Conservation (phyloP, 2,113 vertebrate genomes). For the Tachuris rubrigastra region DNA sequence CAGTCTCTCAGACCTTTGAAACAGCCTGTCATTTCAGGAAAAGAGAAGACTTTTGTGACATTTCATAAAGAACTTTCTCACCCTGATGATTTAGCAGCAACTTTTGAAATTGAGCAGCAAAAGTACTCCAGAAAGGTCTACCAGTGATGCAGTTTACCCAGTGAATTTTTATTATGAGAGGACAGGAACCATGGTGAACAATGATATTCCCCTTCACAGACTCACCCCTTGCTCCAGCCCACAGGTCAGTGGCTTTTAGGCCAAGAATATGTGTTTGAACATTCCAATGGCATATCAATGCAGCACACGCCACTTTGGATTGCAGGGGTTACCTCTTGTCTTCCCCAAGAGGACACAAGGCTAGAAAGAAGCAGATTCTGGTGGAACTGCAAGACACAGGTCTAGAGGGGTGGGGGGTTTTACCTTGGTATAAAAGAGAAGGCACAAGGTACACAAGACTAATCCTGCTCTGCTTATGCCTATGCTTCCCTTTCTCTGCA, state of each 20-base stretch:
- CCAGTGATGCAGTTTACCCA: not conserved
- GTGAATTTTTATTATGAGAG: not conserved
- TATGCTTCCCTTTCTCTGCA: not conserved
- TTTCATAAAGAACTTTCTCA: not conserved
- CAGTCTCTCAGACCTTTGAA: not conserved
- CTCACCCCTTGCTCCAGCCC: accelerated
- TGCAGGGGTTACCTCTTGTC: not conserved
- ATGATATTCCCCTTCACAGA: not conserved
- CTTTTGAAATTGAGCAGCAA: not conserved
- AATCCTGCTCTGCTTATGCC: not conserved
- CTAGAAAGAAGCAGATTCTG: not conserved
- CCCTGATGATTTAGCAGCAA: not conserved
- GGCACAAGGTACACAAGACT: not conserved
- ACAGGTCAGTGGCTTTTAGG: not conserved
- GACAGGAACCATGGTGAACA: not conserved
- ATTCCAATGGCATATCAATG: not conserved
- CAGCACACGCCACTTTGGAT: not conserved
- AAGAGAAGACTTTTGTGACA: not conserved
- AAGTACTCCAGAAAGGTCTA: not conserved
- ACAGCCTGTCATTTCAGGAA: not conserved
- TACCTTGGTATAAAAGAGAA: not conserved
- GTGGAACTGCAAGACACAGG: not conserved
- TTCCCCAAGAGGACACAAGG: not conserved
- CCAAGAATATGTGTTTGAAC: not conserved
- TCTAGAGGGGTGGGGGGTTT: not conserved